Conservation (phyloP, 2,113 vertebrate genomes). For the Lutjanus erythropterus region DNA sequence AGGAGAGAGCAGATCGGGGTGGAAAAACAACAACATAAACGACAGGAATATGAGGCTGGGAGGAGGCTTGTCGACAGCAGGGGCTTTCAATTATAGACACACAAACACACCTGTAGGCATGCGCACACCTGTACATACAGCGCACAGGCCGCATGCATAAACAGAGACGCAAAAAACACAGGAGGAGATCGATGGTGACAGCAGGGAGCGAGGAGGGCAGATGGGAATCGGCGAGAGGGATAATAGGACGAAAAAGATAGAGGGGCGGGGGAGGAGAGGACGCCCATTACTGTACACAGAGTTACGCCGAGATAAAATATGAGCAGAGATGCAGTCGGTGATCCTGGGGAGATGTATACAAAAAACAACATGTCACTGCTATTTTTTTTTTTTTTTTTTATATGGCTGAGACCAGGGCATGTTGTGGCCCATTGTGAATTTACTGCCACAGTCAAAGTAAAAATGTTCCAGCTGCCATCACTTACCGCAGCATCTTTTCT, state of each 20-base stretch:
- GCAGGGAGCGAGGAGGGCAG: conserved; percentile 38
- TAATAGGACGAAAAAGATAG: conserved; percentile 1
- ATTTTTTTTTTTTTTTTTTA: too few species aligned
- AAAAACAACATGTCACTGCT: conserved; percentile 1
- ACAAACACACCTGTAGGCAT: conserved; percentile 43
- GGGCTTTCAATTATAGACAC: conserved; percentile 37
- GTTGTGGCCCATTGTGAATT: background rate
- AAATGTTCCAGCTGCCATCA: background rate
- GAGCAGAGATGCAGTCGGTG: background rate
- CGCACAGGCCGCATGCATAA: conserved; percentile 9
- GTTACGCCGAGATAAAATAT: conserved; percentile 6
- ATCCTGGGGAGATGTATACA: too few species aligned
- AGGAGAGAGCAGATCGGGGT: conserved; percentile 39
- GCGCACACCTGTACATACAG: conserved; percentile 2
- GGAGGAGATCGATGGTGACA: conserved; percentile 42
- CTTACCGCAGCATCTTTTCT: background rate
- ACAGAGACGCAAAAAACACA: background rate
- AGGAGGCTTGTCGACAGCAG: conserved; percentile 19
- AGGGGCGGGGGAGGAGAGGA: background rate
- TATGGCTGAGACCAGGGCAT: background rate
- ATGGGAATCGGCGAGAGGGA: conserved; percentile 26
- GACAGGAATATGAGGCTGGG: conserved; percentile 11
- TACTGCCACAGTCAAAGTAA: background rate
- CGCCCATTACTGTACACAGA: conserved; percentile 21
- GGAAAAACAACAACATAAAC: conserved; percentile 54